Conservation (phyloP, 2,797 vertebrate genomes). For the Perodicticus potto region DNA sequence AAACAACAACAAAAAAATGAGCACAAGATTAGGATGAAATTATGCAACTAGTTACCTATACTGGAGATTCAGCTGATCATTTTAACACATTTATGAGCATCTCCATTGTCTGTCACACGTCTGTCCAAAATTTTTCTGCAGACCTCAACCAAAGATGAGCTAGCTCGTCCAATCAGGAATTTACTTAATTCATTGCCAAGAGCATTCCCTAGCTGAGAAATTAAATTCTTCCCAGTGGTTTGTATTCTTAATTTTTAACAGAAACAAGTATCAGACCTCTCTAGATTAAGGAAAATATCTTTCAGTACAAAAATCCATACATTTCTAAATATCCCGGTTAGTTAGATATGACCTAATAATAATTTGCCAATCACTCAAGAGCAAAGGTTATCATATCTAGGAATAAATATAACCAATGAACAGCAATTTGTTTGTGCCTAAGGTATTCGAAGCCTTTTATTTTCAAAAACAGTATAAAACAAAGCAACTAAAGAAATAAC, state of each 20-base stretch:
- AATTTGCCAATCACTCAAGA: not conserved
- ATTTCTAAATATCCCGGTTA: not conserved
- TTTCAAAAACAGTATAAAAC: not conserved
- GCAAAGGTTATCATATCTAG: not conserved
- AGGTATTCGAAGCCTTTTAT: not conserved
- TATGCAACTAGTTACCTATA: not conserved
- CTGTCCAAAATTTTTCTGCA: not conserved
- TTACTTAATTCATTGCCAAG: not conserved
- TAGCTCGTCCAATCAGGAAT: not conserved
- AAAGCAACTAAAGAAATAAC: not conserved
- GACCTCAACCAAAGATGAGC: not conserved
- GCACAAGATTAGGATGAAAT: not conserved
- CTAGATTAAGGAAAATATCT: not conserved
- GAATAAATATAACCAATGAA: not conserved
- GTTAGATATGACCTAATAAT: not conserved
- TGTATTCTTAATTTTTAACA: not conserved
- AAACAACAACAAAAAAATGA: no score
- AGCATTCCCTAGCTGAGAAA: not conserved
- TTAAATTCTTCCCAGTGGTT: not conserved
- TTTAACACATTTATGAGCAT: not conserved
- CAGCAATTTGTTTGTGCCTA: accelerated
- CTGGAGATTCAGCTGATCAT: not conserved
- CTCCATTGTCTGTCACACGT: not conserved
- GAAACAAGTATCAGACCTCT: not conserved
- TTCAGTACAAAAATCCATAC: not conserved